Evolutionary conservation across 2,113 vertebrate species (phyloP), one percentile per base, ranked within the genome.

Genomic region (Melanerpes formicivorus): DNA sequence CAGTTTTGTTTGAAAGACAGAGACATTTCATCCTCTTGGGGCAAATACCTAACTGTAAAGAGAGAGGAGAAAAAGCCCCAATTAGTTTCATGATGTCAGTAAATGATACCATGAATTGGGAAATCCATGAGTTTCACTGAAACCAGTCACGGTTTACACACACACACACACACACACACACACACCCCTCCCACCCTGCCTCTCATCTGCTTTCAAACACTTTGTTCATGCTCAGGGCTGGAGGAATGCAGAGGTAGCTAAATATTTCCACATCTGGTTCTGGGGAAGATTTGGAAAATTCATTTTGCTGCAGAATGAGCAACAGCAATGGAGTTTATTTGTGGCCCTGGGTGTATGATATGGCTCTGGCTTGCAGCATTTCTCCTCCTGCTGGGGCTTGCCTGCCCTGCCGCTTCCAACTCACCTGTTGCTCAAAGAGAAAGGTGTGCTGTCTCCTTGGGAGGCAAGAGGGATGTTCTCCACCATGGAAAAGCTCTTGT

Each of bases 181-280:
- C 40, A 40, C 40, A 84, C 66, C 67, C 71, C 69, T 82, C 80
- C 92, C 87, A 64, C 67, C 73, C 69, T 69, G 74, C 84, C 89
- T 96, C 91, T 89, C 81, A 78, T 95, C 88, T 92, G 30, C 32
- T 87, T 89, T n/a, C 9, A 93, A 90, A 94, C 44, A 48, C 93
- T 92, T 89, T 86, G 77, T 87, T 76, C 77, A 75, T 71, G 63
- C 91, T 90, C 2, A 0, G 62, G 90, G 79, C 90, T 80, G 72
- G 32, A 79, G 89, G 86, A 94, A 70, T 37, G 87, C 77, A 76
- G 94, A 93, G 95, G 92, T 95, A 95, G 94, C 94, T 96, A 92
- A 97, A 91, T 89, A 95, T 96, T 97, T 97, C 93, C 95, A 97
- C 97, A 96, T 97, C 95, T 97, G 97, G 67, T 94, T 94, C 50